Percentiles rank a stretch among this genome's conserved stretches.
phyloP scores from a whole-genome alignment of 2,113 vertebrate genomes.

The Oreamnos americanus region DNA sequence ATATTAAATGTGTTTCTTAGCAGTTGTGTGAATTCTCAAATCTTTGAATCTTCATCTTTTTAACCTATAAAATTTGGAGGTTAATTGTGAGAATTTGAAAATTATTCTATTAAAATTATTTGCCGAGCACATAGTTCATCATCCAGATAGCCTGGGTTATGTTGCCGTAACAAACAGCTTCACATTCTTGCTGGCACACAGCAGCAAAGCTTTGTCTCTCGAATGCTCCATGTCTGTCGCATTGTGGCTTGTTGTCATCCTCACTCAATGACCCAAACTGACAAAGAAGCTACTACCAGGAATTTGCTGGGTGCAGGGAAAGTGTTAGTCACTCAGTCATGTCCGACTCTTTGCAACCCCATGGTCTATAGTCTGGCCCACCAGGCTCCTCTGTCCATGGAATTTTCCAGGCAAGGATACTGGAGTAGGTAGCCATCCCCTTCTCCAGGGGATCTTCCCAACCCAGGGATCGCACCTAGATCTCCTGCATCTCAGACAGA shows the following conservation, averaged over 20 bases:
- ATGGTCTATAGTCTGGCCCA: not conserved
- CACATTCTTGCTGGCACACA: not conserved
- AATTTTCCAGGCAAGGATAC: not conserved
- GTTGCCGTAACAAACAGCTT: not conserved
- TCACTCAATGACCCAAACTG: not conserved
- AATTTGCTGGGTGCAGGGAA: not conserved
- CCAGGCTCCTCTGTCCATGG: not conserved
- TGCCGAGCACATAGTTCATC: not conserved
- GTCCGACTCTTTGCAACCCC: not conserved
- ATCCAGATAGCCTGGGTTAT: not conserved
- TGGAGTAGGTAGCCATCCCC: not conserved
- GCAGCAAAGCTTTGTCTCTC: not conserved
- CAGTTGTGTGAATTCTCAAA: not conserved
- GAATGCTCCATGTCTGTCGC: fast-evolving
- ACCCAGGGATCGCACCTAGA: fast-evolving
- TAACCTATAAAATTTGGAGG: not conserved
- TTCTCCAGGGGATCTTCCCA: not conserved
- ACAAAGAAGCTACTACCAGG: not conserved
- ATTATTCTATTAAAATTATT: not conserved
- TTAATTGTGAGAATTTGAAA: not conserved
- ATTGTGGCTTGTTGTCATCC: not conserved
- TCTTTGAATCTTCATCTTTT: not conserved
- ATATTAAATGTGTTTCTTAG: not conserved
- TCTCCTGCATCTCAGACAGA: not conserved
- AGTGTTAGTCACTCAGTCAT: not conserved